Percentiles rank a stretch among this genome's conserved stretches.
Conservation (phyloP, 2,797 vertebrate genomes). For the Capromys pilorides region DNA sequence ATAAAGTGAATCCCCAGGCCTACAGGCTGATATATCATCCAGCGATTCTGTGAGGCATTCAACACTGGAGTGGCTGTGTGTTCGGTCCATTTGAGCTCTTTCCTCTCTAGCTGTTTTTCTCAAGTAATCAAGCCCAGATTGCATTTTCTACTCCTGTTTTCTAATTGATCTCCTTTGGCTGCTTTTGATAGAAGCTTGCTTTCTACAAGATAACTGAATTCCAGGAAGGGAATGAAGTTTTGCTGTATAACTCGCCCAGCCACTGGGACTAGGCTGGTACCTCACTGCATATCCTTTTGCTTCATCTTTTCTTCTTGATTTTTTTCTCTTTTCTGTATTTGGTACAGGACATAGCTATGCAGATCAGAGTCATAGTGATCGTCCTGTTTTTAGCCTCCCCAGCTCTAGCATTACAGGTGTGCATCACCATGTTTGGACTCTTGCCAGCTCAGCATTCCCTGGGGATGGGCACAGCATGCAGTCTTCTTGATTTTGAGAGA, state of each 20-base stretch:
- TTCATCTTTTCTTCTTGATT: not conserved
- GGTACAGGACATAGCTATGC: too few relatives aligned
- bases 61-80: not conserved
- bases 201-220: not conserved
- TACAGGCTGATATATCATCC: not conserved
- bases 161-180: not conserved
- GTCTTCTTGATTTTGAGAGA: not conserved
- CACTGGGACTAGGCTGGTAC: not conserved
- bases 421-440: too few relatives aligned
- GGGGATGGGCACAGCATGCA: too few relatives aligned
- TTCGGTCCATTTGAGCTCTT: not conserved
- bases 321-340: not conserved
- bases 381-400: too few relatives aligned
- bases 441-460: too few relatives aligned
- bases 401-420: too few relatives aligned
- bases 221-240: not conserved
- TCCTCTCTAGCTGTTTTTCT: slow-evolving; percentile 42
- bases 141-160: slow-evolving; percentile 15
- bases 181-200: not conserved
- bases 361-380: too few relatives aligned
- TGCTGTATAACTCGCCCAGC: not conserved
- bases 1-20: not conserved
- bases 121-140: not conserved
- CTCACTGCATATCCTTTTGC: not conserved
- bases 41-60: not conserved